A percentile compares a stretch with the other conserved stretches of the same genome.
These are phyloP conservation scores for Nasonia longicornis DNA, from an alignment of 1,140 invertebrate genomes.

Conservation along the genomic window DNA sequence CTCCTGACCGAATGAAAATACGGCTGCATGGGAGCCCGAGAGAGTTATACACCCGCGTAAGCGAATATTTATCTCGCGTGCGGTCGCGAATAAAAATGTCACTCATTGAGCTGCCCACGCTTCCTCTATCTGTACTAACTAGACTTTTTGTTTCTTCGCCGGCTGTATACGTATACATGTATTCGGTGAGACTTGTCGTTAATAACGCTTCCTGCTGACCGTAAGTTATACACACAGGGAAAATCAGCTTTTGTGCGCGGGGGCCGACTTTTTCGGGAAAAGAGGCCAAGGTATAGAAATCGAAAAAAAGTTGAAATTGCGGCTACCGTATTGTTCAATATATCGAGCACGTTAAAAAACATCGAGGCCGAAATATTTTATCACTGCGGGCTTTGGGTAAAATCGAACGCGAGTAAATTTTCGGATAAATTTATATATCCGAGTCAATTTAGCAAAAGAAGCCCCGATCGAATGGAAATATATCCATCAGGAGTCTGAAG, in stretches of 20 bases:
- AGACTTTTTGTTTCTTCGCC: neutral
- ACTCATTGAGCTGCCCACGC: neutral
- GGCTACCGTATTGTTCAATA: no score
- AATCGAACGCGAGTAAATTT: neutral
- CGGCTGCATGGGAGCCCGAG: neutral
- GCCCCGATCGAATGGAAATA: neutral
- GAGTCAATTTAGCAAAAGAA: neutral
- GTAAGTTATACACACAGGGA: no score
- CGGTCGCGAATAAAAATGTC: neutral
- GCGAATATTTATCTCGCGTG: neutral
- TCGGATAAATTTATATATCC: neutral
- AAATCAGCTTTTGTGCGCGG: no score
- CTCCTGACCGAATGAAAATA: neutral
- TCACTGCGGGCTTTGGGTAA: neutral
- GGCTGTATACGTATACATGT: neutral
- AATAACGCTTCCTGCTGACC: no score
- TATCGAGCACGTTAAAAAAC: no score
- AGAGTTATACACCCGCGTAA: neutral
- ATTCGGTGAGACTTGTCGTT: no score
- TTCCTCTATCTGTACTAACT: neutral
- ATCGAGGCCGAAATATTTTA: no score
- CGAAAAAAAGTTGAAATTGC: no score
- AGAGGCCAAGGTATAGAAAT: no score
- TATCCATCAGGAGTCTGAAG: neutral
- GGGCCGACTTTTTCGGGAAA: no score